Conservation (phyloP, 2,113 vertebrate species). For the Willisornis vidua region DNA sequence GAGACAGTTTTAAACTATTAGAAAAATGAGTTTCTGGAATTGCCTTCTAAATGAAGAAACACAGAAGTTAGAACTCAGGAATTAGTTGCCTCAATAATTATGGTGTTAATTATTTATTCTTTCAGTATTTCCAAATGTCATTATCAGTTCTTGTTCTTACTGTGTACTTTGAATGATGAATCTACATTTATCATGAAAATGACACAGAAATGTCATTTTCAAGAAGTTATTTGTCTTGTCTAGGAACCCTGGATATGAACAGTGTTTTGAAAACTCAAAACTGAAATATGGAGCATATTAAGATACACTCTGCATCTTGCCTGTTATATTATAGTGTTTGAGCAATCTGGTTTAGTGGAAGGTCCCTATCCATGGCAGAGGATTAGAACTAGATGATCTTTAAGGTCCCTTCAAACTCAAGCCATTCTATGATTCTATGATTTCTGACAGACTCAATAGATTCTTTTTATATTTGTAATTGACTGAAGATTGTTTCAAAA, state of each 20-base stretch:
- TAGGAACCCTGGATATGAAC: not conserved
- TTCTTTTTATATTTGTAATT: not conserved
- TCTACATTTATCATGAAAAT: not conserved
- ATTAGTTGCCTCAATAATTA: not conserved
- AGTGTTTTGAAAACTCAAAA: not conserved
- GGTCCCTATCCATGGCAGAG: not conserved
- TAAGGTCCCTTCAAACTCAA: not conserved
- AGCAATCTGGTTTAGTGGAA: not conserved
- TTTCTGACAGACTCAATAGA: not conserved
- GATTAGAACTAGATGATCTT: not conserved
- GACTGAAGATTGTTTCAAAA: not conserved
- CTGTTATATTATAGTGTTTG: fast-evolving
- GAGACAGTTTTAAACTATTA: not conserved
- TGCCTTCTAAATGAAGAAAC: not conserved
- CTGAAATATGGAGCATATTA: not conserved
- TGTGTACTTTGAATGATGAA: not conserved
- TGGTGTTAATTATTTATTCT: not conserved
- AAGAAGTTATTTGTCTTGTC: not conserved
- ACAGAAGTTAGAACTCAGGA: not conserved
- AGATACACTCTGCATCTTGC: not conserved
- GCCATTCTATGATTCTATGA: not conserved
- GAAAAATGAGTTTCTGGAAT: not conserved
- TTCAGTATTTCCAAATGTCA: not conserved
- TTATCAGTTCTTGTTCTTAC: not conserved
- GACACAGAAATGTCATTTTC: not conserved